Evolutionary conservation across 2,888 invertebrate species (phyloP), one percentile per base, ranked within the genome.

Genomic region (Neoascia interrupta): DNA sequence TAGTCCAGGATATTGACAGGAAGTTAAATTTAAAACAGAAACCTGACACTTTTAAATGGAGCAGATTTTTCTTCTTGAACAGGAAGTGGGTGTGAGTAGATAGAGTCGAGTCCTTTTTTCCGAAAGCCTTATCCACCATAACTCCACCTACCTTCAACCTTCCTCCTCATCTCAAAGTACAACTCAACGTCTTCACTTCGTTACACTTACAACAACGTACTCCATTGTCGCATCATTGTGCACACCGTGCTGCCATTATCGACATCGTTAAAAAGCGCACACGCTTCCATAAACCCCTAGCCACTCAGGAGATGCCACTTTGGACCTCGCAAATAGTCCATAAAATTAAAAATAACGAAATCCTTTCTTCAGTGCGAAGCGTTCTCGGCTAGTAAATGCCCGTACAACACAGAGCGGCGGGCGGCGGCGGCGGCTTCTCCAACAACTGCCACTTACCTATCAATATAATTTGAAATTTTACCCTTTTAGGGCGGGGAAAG

Each of bases 371-470:
- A 1, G 6, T 39, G 39, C 5, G 6, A n/a, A 8, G 3, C 31
- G 21, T 41, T 16, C 49, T 21, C 28, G 31, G 28, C 41, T 47
- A 37, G 51, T 69, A 68, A 54, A 64, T 64, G n/a, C n/a, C n/a
- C n/a, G n/a, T n/a, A n/a, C n/a, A n/a, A n/a, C n/a, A n/a, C n/a
- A n/a, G n/a, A n/a, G n/a, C n/a, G n/a, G n/a, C n/a, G n/a, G n/a
- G n/a, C n/a, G n/a, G n/a, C n/a, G n/a, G n/a, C n/a, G n/a, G 31
- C 8, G 8, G 8, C 8, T 31, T 26, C 56, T 11, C 34, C 21
- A 8, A 23, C 34, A 51, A 75, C 61, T 63, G 69, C 56, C 56
- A 64, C 70, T 76, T 70, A 70, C 63, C 64, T 70, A 76, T 70
- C 64, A 70, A 75, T 69, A 61, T 56, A 63, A 76, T 76, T 70